A percentile compares a stretch with the other conserved stretches of the same genome.
Conservation (phyloP, 2,888 invertebrate species). For the Tenthredo notha region DNA sequence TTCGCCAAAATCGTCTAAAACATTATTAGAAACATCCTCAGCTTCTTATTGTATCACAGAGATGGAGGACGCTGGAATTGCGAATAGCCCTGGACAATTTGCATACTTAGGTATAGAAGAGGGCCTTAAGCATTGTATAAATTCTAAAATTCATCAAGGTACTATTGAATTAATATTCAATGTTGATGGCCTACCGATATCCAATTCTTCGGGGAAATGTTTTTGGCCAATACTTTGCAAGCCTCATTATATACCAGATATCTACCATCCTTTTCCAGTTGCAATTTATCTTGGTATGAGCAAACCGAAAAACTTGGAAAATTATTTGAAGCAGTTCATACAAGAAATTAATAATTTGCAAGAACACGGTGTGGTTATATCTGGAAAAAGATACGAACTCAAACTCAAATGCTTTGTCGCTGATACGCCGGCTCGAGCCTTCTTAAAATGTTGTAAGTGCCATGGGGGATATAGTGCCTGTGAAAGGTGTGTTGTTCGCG, state of each 20-base stretch:
- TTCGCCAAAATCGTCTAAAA: not conserved
- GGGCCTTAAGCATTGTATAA: not conserved
- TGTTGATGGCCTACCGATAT: not conserved
- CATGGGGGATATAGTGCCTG: not conserved
- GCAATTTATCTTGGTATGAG: not conserved
- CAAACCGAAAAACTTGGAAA: not conserved
- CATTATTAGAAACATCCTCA: not conserved
- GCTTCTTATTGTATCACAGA: not conserved
- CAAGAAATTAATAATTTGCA: not conserved
- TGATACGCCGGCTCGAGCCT: not conserved
- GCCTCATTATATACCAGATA: not conserved
- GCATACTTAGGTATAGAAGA: not conserved
- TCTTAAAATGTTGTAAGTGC: not conserved
- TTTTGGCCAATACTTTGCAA: not conserved
- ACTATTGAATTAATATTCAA: not conserved
- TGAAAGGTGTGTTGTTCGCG: not conserved
- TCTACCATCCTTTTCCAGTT: not conserved
- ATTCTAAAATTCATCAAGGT: not conserved
- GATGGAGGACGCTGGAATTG: not conserved
- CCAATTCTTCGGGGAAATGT: not conserved
- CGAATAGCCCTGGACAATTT: not conserved
- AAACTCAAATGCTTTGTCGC: not conserved
- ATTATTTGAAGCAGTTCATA: not conserved
- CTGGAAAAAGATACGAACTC: not conserved
- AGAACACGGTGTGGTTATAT: not conserved